Base-by-base conservation (phyloP, 2,888 invertebrate species). In the Plagiodera versicolora region DNA sequence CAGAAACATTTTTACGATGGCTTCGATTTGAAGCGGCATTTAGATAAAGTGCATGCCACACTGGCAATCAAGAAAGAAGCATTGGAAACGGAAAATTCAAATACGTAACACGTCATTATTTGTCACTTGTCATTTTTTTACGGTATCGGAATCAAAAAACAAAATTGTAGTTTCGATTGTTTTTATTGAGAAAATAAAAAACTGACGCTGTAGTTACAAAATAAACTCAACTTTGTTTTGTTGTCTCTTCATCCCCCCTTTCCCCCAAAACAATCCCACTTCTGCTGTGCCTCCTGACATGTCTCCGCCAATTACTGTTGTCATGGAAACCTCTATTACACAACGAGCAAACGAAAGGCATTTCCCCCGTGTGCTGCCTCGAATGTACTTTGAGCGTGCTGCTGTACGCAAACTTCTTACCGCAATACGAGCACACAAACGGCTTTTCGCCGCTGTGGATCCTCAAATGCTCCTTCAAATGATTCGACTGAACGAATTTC, bases 371-470 rank as follows among this genome's bases (percentile, higher is more conserved):
- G 61, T 81, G 81, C 1, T 79, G 80, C 51, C 80, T 73, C 53
- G 78, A 68, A 66, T 81, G 81, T 39, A 80, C 75, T 55, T 79
- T 81, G 75, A 80, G 76, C 56, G 80, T 80, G 46, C 80, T 80
- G 30, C 77, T 77, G 1, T 80, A 77, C 0, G 80, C 77, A 65
- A 82, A 82, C 58, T 75, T 77, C 61, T 70, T 71, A 16, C 67
- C 64, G 61, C 71, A 71, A 59, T 62, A 67, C 1, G 66, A 65
- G 51, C 71, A 71, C 52, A 61, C 46, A 55, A 65, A 70, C 0
- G 75, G 75, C 30, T 72, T 70, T 66, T 75, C 75, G 9, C 76
- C 76, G 55, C 71, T 75, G 58, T 77, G 77, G 1, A 73, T 74
- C 32, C 74, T 66, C 58, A 69, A 58, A 50, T 77, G 77, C 55